These are phyloP conservation scores for Caenorhabditis auriculariae DNA, from an alignment of 2,888 invertebrate genomes.

Conservation along the genomic window DNA sequence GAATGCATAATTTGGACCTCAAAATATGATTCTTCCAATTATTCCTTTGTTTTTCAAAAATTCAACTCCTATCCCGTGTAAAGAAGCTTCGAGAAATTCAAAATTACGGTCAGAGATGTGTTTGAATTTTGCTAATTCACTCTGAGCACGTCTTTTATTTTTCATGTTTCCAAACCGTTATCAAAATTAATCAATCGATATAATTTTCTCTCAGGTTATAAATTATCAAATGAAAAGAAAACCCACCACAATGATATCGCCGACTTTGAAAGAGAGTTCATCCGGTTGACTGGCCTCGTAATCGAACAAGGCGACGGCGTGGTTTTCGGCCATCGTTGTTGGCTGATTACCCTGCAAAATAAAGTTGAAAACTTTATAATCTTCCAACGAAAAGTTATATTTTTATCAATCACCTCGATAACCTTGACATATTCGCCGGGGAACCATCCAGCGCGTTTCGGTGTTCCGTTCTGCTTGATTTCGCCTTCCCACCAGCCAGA, in stretches of 20 bases:
- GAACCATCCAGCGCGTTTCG: constrained; percentile 97
- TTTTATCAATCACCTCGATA: constrained; percentile 46
- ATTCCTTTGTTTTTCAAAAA: too few species aligned
- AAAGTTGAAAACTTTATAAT: too few species aligned
- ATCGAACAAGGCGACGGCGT: constrained; percentile 53
- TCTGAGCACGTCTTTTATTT: too few species aligned
- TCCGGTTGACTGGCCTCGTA: constrained; percentile 59
- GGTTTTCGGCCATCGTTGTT: constrained; percentile 5
- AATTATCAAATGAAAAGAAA: not conserved
- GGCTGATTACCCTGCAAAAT: constrained; percentile 6
- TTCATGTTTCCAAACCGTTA: too few species aligned
- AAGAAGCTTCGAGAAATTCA: too few species aligned
- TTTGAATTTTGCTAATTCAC: too few species aligned
- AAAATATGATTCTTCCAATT: too few species aligned
- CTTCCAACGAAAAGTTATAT: too few species aligned
- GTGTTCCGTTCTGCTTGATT: constrained; percentile 70
- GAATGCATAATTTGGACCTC: too few species aligned
- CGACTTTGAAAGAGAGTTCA: constrained; percentile 53
- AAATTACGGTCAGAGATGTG: too few species aligned
- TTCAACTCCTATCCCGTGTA: too few species aligned
- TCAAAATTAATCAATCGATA: not conserved
- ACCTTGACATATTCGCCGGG: constrained; percentile 93
- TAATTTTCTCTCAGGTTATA: not conserved
- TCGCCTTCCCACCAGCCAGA: constrained; percentile 99
- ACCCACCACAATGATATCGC: constrained; percentile 26